Percentiles rank a stretch among this genome's conserved stretches.
phyloP scores from a whole-genome alignment of 1,140 invertebrate species.

The Lordiphosa collinella region DNA sequence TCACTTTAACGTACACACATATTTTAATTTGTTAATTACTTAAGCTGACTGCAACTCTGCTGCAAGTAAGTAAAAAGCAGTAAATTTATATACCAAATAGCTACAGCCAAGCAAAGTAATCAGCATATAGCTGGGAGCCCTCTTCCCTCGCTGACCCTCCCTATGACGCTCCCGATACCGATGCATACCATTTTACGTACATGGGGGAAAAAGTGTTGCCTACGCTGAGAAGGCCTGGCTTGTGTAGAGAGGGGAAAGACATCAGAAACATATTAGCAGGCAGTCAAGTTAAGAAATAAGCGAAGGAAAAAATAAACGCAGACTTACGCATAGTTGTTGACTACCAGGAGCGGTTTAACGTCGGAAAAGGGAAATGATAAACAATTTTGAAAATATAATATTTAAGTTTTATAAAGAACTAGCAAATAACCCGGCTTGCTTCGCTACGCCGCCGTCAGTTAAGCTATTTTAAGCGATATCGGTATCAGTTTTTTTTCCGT shows the following conservation, averaged over 20 bases:
- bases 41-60: constrained; percentile 41
- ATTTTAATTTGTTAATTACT: constrained; percentile 76
- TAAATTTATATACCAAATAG: constrained; percentile 57
- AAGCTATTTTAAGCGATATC: too few species aligned
- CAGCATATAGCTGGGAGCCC: constrained; percentile 38
- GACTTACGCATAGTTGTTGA: constrained; percentile 23
- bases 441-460: too few species aligned
- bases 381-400: too few species aligned
- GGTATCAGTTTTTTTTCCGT: too few species aligned
- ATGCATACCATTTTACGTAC: background rate
- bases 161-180: background rate
- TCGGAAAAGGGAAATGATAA: background rate
- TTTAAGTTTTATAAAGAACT: too few species aligned
- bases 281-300: constrained; percentile 32
- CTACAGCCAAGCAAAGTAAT: constrained; percentile 48
- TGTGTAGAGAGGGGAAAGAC: constrained; percentile 22
- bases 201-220: constrained; percentile 38
- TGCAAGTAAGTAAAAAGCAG: constrained; percentile 17
- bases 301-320: constrained; percentile 11
- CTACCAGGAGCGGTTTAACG: constrained; percentile 28
- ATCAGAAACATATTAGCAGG: constrained; percentile 71
- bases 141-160: background rate
- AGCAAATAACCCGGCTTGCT: too few species aligned
- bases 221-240: background rate
- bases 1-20: constrained; percentile 25